Evolutionary conservation across 2,888 invertebrate genomes (phyloP).

Genomic region (Harpalus rubripes): DNA sequence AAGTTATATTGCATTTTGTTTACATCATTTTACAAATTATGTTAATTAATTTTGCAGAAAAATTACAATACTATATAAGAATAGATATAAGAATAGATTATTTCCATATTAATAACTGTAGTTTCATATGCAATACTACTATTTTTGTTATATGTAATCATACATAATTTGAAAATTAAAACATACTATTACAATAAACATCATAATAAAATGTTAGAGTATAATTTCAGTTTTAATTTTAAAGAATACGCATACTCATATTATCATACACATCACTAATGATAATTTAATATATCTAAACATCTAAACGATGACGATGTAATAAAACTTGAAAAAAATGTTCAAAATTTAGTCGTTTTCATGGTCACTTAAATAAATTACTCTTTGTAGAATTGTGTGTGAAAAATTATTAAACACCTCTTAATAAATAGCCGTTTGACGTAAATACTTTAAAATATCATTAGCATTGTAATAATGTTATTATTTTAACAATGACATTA

Average conservation of each 20-base stretch:
- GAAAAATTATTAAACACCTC: background rate
- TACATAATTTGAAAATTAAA: slow-evolving; percentile 1
- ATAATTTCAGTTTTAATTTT: slow-evolving; percentile 10
- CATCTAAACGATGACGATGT: slow-evolving; percentile 16
- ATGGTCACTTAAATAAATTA: slow-evolving; percentile 50
- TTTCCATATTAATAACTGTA: background rate
- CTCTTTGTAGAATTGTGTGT: background rate
- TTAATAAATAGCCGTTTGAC: slow-evolving; percentile 18
- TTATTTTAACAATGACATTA: slow-evolving; percentile 4
- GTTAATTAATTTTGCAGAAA: background rate
- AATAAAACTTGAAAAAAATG: slow-evolving; percentile 31
- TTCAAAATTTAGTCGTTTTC: slow-evolving; percentile 30
- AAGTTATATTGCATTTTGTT: no score
- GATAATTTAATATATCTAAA: slow-evolving; percentile 43
- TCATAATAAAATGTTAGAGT: slow-evolving; percentile 13
- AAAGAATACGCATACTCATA: background rate
- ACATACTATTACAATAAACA: slow-evolving; percentile 12
- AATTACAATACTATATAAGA: background rate
- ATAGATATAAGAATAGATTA: background rate
- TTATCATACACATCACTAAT: slow-evolving; percentile 10
- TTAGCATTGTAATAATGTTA: slow-evolving; percentile 23
- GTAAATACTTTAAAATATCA: slow-evolving; percentile 29
- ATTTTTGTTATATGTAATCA: slow-evolving; percentile 22
- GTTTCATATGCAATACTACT: background rate
- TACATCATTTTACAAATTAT: background rate